Evolutionary conservation across 1,140 invertebrate species (phyloP), one percentile per base, ranked within the genome.

Genomic region (Tetramorium parvispinum): DNA sequence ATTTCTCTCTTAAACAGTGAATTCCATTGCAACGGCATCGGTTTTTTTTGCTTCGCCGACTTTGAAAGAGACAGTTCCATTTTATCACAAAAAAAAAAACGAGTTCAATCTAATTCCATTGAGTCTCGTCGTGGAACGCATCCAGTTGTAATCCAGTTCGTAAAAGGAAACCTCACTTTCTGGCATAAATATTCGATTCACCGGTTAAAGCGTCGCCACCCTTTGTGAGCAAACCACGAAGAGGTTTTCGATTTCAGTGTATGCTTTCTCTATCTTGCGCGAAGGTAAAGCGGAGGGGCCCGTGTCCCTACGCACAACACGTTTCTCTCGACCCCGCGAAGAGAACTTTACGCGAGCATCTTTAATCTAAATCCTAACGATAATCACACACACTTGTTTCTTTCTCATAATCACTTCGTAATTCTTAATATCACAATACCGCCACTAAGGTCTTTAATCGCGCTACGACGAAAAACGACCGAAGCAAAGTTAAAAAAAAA

Each of bases 361-460:
- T 59, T 59, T 59, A 73, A 73, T 59, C 51, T 81, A 81, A 81
- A 55, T 27, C 13, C 53, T 75, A 83, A 83, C 24, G 40, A 59
- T 59, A 83, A 83, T 83, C 79, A 37, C 40, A 49, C 27, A 75
- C 27, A 75, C 40, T 75, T 59, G 24, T 24, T 61, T 57, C 32
- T 53, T 24, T 82, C 27, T 82, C 37, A 18, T 55, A 81, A 70
- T 53, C 32, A 81, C 10, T 70, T 70, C 18, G 32, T 81, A 81
- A 81, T 61, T 73, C 40, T 83, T 83, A 83, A 83, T 83, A 83
- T 83, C 79, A 83, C 79, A 83, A 83, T 83, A 73, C 40, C 66
- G 51, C 24, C 11, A 59, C 46, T 68, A 37, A 59, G 68, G 63
- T 81, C 40, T 83, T 46, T 61, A 63, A 83, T 83, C 53, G 43